Base-by-base conservation (phyloP, 2,797 vertebrate species). In the Myotis vivesi region DNA sequence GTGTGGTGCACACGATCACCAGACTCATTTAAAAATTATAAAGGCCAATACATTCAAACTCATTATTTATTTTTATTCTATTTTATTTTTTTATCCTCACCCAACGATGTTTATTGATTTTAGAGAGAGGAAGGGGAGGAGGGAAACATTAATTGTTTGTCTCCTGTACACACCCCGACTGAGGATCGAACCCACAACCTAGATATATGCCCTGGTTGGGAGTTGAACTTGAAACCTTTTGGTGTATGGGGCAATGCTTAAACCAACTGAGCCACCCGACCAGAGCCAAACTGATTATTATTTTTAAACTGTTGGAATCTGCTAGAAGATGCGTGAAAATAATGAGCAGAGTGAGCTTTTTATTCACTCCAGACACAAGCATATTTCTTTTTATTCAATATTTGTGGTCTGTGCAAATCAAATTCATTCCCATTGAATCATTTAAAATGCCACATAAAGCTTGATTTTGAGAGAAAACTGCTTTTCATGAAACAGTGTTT, bases 341-440 rank as follows among this genome's bases (percentile, higher is more conserved):
- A 92, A 91, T 72, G 41, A 66, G 86, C 95, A 95, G 91, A 53
- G 41, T 68, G 44, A 33, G 33, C 71, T 91, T 93, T 92, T 91
- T 91, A 83, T 85, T 94, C 71, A 73, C 57, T 81, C 28, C 66
- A 94, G 85, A 83, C 30, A 81, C 17, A 62, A 91, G 57, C 55
- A 30, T 92, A 55, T 93, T 96, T 96, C 66, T 90, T 93, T 86
- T 79, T 90, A 91, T 89, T 92, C 85, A 95, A 51, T 93, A 87
- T 81, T 87, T 91, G 66, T 93, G 87, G 77, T 86, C 73, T 91
- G 59, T 87, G 33, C n/a, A 93, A 87, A 95, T 87, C 51, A 94
- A 73, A 89, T 91, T 95, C 94, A 87, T 95, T 94, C 77, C 46
- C 73, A 57, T 8, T 23, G 46, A 86, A 79, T 96, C 75, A 72